A percentile compares a stretch with the other conserved stretches of the same genome.
Conservation (phyloP, 2,888 invertebrate genomes). For the Pogonocherus hispidulus region DNA sequence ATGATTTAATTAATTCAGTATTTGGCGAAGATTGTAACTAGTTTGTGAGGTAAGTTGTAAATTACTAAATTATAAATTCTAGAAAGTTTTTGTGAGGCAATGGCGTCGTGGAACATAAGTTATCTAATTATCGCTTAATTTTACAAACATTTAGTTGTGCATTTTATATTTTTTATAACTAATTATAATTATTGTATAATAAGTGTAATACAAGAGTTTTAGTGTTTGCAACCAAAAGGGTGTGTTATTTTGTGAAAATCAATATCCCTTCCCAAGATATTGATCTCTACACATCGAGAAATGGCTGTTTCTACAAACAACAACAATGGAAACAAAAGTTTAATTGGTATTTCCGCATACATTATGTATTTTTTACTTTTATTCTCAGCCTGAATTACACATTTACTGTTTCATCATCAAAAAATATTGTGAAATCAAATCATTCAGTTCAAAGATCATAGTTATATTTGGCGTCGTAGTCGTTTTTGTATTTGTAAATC, state of each 20-base stretch:
- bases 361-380: not conserved
- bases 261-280: constrained; percentile 35
- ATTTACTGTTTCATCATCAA: not conserved
- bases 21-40: constrained; percentile 23
- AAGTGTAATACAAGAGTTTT: constrained; percentile 24
- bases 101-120: constrained; percentile 23
- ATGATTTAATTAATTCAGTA: constrained; percentile 25
- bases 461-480: not conserved
- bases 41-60: constrained; percentile 31
- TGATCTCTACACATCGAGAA: constrained; percentile 21
- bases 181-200: not conserved
- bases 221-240: constrained; percentile 23
- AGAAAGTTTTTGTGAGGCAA: constrained; percentile 26
- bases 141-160: not conserved
- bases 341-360: constrained; percentile 9
- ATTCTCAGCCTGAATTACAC: not conserved
- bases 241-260: constrained; percentile 30
- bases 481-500: not conserved
- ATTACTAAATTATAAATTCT: constrained; percentile 30
- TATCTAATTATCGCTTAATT: not conserved
- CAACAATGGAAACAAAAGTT: constrained; percentile 21
- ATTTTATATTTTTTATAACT: not conserved
- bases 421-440: not conserved
- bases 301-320: constrained; percentile 19
- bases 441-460: not conserved